Evolutionary conservation across 2,888 invertebrate genomes (phyloP).

Genomic region (Mesochorus sp.): DNA sequence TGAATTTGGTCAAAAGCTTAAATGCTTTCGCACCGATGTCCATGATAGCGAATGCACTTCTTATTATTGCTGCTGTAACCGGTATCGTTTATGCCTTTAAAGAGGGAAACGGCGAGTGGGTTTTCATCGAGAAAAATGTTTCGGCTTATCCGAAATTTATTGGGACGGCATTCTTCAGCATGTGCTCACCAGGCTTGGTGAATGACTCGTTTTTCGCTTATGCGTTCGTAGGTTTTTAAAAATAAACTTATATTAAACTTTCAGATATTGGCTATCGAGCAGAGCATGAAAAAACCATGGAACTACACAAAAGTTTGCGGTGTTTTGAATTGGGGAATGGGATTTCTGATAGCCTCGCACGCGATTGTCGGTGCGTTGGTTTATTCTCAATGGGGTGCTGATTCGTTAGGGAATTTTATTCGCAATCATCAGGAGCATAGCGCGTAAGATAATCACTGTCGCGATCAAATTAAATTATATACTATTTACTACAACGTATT

Average conservation of each 20-base stretch:
- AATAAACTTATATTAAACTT: not conserved
- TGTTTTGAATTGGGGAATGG: slow-evolving; percentile 71
- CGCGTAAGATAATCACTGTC: slow-evolving; percentile 53
- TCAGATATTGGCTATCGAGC: slow-evolving; percentile 70
- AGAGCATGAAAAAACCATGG: slow-evolving; percentile 69
- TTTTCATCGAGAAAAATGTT: slow-evolving; percentile 58
- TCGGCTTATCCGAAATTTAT: slow-evolving; percentile 69
- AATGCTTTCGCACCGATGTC: slow-evolving; percentile 66
- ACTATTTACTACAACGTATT: not conserved
- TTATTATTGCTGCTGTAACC: slow-evolving; percentile 63
- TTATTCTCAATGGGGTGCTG: slow-evolving; percentile 69
- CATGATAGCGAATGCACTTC: slow-evolving; percentile 65
- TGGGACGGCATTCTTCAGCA: slow-evolving; percentile 70
- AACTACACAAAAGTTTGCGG: slow-evolving; percentile 68
- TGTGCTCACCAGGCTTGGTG: slow-evolving; percentile 72
- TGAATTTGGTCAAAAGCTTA: slow-evolving; percentile 68
- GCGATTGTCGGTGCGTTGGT: slow-evolving; percentile 66
- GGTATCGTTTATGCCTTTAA: slow-evolving; percentile 67
- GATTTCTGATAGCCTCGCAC: slow-evolving; percentile 63
- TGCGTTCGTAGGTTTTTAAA: not conserved
- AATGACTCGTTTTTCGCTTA: not conserved
- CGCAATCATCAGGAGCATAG: slow-evolving; percentile 67
- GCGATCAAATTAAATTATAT: not conserved
- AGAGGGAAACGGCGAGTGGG: slow-evolving; percentile 67
- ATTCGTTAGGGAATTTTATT: slow-evolving; percentile 69